Evolutionary conservation across 2,888 invertebrate species (phyloP).

Genomic region (Cosmia trapezina): DNA sequence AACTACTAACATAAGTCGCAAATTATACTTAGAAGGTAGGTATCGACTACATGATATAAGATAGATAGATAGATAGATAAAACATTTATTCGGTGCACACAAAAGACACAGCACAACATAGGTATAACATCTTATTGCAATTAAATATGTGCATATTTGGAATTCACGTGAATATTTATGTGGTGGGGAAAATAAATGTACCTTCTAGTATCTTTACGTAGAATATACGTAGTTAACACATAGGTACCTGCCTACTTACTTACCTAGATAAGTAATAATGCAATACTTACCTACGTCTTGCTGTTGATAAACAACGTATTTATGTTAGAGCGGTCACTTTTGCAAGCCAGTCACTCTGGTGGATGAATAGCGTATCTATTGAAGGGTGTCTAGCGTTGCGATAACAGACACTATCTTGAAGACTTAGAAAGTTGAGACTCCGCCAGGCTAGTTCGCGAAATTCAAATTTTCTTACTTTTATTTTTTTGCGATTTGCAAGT

Average conservation of each 20-base stretch:
- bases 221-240: neutral
- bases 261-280: neutral
- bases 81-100: too few species aligned
- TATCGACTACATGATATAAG: neutral
- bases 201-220: neutral
- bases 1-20: neutral
- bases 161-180: slow-evolving; percentile 12
- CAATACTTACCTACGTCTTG: neutral
- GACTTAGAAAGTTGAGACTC: neutral
- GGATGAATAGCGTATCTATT: too few species aligned
- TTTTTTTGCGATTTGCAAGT: too few species aligned
- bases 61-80: too few species aligned
- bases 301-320: neutral
- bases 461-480: too few species aligned
- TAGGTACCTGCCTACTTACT: too few species aligned
- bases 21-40: neutral
- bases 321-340: neutral
- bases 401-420: neutral
- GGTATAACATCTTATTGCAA: slow-evolving; percentile 3
- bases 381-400: neutral
- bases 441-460: too few species aligned
- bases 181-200: neutral
- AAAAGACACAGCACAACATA: too few species aligned
- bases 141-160: slow-evolving; percentile 19
- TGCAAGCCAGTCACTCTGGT: too few species aligned